Percentiles rank a stretch among this genome's conserved stretches.
Conservation (phyloP, 2,888 invertebrate genomes). For the Melieria picta region DNA sequence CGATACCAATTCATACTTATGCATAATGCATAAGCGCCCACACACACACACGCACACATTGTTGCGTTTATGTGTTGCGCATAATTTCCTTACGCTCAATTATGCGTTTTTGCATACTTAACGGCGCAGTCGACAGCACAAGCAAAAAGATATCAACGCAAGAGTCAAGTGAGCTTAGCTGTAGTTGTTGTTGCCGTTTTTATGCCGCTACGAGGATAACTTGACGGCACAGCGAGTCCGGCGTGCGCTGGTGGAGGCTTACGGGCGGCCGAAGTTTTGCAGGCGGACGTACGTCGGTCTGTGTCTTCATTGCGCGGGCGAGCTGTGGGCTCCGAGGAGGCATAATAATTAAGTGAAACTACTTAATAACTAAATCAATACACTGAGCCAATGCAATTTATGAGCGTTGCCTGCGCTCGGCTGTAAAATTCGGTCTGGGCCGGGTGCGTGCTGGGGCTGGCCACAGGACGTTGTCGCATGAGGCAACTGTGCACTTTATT, state of each 20-base stretch:
- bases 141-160: constrained; percentile 8
- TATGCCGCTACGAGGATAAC: background rate
- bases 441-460: background rate
- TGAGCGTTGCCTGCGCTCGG: constrained; percentile 15
- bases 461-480: background rate
- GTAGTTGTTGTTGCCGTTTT: too few species aligned
- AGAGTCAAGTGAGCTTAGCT: background rate
- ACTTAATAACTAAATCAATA: constrained; percentile 50
- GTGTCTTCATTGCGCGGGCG: background rate
- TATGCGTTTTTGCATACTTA: constrained; percentile 31
- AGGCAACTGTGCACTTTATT: too few species aligned
- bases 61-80: constrained; percentile 14
- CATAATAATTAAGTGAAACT: constrained; percentile 49
- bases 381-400: constrained; percentile 37
- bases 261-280: background rate
- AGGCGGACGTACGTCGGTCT: background rate
- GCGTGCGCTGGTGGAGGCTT: background rate
- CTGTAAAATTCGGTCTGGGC: background rate
- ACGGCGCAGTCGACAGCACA: background rate
- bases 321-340: constrained; percentile 38
- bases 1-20: constrained; percentile 35
- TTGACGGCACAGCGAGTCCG: background rate
- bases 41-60: constrained; percentile 1
- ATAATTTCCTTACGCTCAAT: constrained; percentile 33
- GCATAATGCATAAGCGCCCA: constrained; percentile 35